A percentile compares a stretch with the other conserved stretches of the same genome.
Evolutionary conservation across 2,797 vertebrate species (phyloP).

Genomic region (Pteropus rufus): DNA sequence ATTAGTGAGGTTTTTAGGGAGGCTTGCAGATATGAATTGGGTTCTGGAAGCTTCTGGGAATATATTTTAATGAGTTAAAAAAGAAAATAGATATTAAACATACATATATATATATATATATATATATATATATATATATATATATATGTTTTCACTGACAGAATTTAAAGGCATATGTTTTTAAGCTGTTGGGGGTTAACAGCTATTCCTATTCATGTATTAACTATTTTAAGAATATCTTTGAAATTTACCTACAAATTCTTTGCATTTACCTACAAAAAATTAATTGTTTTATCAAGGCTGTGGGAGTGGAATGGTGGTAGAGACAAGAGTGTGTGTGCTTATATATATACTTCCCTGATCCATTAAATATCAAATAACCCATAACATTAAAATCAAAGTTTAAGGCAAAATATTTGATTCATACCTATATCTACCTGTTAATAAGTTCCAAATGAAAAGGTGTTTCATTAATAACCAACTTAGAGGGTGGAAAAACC

Average conservation of each 20-base stretch:
- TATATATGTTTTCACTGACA: not conserved
- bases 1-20: not conserved
- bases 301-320: accelerated
- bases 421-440: not conserved
- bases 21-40: not conserved
- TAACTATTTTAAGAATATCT: not conserved
- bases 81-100: conserved; percentile 23
- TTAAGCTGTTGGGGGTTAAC: not conserved
- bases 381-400: not conserved
- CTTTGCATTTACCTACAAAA: not conserved
- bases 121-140: too few relatives aligned
- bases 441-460: not conserved
- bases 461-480: not conserved
- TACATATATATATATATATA: too few relatives aligned
- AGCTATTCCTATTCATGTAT: not conserved
- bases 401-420: not conserved
- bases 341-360: not conserved
- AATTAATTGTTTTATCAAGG: not conserved
- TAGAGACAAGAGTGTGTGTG: not conserved
- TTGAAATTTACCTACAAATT: too few relatives aligned
- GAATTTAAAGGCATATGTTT: not conserved
- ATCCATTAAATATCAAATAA: not conserved
- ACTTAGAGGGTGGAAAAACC: not conserved
- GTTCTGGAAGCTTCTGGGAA: not conserved
- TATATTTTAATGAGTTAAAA: conserved; percentile 11